phyloP scores from a whole-genome alignment of 2,113 vertebrate species.

The Arothron firmamentum region DNA sequence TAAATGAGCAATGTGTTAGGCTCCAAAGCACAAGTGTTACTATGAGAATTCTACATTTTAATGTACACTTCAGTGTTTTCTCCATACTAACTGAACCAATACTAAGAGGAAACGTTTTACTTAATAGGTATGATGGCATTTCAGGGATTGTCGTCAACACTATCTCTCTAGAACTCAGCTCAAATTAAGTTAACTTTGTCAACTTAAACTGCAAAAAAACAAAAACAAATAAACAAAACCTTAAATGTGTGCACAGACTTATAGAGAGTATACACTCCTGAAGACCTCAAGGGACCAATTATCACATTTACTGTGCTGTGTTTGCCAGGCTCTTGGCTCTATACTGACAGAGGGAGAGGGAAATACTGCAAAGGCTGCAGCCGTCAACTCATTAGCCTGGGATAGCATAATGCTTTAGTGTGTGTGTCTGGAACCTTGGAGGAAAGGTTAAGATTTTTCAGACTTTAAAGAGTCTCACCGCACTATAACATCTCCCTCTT shows the following conservation, averaged over 20 bases:
- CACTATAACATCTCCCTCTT: too few species aligned
- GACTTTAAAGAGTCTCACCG: too few species aligned
- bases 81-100: background rate
- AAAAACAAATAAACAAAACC: constrained; percentile 34
- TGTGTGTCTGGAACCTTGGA: constrained; percentile 11
- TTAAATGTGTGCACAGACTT: constrained; percentile 6
- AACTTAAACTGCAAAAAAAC: constrained; percentile 20
- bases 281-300: constrained; percentile 84
- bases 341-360: constrained; percentile 34
- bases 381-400: constrained; percentile 53
- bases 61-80: too few species aligned
- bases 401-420: constrained; percentile 6
- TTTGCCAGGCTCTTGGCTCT: constrained; percentile 41
- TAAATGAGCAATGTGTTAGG: too few species aligned
- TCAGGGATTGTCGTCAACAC: background rate
- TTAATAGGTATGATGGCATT: too few species aligned
- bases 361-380: constrained; percentile 13
- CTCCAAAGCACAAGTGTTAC: too few species aligned
- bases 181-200: too few species aligned
- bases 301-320: constrained; percentile 63
- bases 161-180: background rate
- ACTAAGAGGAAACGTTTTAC: background rate
- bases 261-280: constrained; percentile 13
- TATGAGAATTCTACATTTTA: too few species aligned
- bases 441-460: too few species aligned